A percentile compares a stretch with the other conserved stretches of the same genome.
phyloP scores from a whole-genome alignment of 2,888 invertebrate genomes.

The Amphipyra tragopoginis region DNA sequence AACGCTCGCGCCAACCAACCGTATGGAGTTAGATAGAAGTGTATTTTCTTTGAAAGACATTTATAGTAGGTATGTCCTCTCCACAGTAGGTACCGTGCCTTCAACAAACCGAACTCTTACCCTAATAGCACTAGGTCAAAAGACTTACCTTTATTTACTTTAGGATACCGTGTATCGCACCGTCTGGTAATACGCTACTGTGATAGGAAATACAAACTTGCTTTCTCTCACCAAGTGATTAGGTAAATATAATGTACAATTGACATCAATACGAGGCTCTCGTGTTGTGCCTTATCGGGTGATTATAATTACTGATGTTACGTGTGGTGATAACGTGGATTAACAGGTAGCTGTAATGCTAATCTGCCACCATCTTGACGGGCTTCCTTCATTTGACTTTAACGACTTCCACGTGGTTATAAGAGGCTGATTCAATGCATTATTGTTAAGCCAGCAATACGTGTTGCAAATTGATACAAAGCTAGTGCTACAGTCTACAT shows the following conservation, averaged over 20 bases:
- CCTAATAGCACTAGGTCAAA: neutral
- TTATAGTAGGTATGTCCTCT: too few species aligned
- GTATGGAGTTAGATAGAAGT: too few species aligned
- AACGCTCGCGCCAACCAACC: too few species aligned
- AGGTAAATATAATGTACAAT: constrained; percentile 19
- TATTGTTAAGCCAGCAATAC: too few species aligned
- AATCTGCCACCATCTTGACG: neutral
- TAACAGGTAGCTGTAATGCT: constrained; percentile 11
- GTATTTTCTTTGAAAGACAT: too few species aligned
- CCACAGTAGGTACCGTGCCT: too few species aligned
- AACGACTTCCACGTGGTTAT: neutral
- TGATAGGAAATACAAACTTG: neutral
- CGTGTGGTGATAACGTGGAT: constrained; percentile 18
- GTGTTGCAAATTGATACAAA: too few species aligned
- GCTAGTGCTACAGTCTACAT: too few species aligned
- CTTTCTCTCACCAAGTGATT: constrained; percentile 20
- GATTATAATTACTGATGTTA: constrained; percentile 8
- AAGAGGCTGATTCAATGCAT: constrained; percentile 7
- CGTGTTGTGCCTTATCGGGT: constrained; percentile 16
- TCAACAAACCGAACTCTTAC: too few species aligned
- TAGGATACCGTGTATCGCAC: neutral
- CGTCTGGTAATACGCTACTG: neutral
- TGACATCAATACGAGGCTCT: constrained; percentile 27
- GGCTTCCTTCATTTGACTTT: constrained; percentile 13
- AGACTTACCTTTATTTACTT: neutral